phyloP scores from a whole-genome alignment of 2,113 vertebrate species.

The Chlorocebus sabaeus region DNA sequence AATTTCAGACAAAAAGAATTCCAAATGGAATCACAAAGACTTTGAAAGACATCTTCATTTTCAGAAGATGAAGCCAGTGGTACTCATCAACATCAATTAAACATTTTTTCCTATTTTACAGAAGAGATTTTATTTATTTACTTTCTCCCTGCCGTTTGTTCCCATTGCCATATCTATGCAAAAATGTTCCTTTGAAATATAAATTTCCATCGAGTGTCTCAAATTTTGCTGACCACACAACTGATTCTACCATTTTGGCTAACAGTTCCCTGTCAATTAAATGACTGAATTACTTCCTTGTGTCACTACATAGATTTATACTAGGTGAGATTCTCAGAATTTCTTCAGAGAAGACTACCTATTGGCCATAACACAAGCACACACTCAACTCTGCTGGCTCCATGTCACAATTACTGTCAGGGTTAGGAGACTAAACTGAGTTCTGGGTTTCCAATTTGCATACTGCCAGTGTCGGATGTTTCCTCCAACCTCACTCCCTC shows the following conservation, averaged over 20 bases:
- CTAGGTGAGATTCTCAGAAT: neutral
- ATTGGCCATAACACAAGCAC: neutral
- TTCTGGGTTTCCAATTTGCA: neutral
- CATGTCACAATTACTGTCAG: neutral
- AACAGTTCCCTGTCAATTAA: neutral
- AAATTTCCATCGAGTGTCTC: neutral
- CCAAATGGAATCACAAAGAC: neutral
- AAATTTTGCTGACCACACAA: neutral
- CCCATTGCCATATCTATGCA: neutral
- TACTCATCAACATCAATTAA: neutral
- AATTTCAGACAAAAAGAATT: neutral
- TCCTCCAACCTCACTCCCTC: neutral
- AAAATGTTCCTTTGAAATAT: neutral
- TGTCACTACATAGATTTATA: neutral
- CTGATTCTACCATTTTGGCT: neutral
- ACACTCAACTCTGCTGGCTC: no score
- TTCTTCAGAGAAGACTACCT: neutral
- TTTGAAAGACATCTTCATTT: neutral
- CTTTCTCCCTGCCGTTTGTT: neutral
- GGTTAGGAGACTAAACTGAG: accelerated
- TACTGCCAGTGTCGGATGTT: neutral
- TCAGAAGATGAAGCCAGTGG: neutral
- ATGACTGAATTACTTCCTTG: neutral
- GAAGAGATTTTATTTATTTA: neutral
- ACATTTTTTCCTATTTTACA: neutral